Conservation (phyloP, 2,888 invertebrate species). For the Diachrysia chrysitis region DNA sequence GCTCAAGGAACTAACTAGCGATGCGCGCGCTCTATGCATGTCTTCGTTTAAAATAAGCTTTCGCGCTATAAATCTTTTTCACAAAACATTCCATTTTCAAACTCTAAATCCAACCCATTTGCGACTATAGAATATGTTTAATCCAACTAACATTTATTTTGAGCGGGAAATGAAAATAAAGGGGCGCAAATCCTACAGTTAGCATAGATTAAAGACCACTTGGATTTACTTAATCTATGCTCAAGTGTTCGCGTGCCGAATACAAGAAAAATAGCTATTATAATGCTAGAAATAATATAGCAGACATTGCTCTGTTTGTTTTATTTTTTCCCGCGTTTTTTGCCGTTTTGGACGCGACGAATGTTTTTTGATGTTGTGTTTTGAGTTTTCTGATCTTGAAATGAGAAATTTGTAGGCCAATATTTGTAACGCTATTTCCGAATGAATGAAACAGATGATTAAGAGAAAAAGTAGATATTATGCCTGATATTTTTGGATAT, state of each 20-base stretch:
- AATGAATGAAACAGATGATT: no score
- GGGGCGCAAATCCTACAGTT: conserved; percentile 26
- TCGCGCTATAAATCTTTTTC: no score
- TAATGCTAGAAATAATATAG: conserved; percentile 28
- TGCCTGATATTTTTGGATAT: no score
- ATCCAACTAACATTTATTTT: conserved; percentile 20
- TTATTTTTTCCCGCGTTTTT: neutral
- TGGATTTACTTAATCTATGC: conserved; percentile 40
- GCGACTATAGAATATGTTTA: conserved; percentile 16
- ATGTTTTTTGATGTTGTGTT: neutral
- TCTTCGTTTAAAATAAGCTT: no score
- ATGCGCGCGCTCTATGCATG: no score
- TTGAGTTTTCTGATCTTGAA: no score
- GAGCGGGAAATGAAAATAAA: conserved; percentile 43
- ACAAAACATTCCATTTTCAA: neutral
- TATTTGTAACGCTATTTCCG: no score
- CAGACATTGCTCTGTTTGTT: neutral
- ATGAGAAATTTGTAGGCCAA: no score
- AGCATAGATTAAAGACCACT: conserved; percentile 46
- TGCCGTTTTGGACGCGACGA: neutral
- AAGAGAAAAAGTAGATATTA: no score
- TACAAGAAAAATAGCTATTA: conserved; percentile 28
- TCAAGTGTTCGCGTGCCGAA: conserved; percentile 40
- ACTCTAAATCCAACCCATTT: neutral
- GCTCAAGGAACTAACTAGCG: no score